phyloP scores from a whole-genome alignment of 1,140 invertebrate species.

The Ceratina australensis region DNA sequence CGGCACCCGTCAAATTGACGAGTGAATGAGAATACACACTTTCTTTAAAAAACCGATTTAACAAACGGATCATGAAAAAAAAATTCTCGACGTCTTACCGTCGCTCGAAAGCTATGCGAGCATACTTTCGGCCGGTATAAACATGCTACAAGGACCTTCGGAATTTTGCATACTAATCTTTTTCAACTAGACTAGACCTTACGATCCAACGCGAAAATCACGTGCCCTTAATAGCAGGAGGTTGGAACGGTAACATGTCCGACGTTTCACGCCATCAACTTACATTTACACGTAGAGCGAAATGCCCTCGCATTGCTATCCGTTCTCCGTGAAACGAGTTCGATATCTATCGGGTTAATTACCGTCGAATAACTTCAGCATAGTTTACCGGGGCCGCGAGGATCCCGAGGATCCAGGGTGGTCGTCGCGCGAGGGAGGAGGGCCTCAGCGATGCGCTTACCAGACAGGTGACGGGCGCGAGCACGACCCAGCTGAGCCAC shows the following conservation, averaged over 20 bases:
- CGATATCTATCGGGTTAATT: conserved; percentile 3
- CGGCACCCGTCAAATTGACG: no score
- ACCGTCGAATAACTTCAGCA: conserved; percentile 29
- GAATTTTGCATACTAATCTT: no score
- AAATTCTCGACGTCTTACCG: no score
- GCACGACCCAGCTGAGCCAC: conserved; percentile 80
- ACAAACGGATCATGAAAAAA: no score
- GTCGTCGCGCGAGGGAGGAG: no score
- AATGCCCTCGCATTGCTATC: background rate
- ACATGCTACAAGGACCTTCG: no score
- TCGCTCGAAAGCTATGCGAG: no score
- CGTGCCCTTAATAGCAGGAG: background rate
- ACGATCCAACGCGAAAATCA: background rate
- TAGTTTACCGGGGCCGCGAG: background rate
- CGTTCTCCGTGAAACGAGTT: background rate
- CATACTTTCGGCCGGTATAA: no score
- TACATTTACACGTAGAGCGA: background rate
- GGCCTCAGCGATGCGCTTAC: conserved; percentile 55
- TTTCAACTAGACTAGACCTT: background rate
- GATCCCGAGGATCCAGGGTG: background rate
- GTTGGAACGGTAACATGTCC: background rate
- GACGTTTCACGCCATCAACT: background rate
- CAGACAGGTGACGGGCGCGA: conserved; percentile 78
- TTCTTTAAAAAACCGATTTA: no score
- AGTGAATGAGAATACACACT: no score